Base-by-base conservation (phyloP, 92 coral and sea anemone genomes). In the Palythoa heliodiscus region DNA sequence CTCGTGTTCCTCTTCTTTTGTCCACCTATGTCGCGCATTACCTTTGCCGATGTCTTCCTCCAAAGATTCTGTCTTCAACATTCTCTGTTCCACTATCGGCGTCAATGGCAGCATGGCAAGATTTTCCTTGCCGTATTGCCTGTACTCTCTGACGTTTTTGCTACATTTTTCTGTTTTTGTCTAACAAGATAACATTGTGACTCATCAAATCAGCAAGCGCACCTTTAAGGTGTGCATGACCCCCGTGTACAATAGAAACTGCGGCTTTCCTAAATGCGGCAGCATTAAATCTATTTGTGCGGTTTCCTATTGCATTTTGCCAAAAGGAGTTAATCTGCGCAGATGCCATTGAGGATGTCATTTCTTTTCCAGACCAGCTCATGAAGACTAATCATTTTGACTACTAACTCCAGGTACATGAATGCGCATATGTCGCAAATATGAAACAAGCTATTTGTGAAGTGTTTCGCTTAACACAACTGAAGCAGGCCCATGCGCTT, bases 241-340 rank as follows among this genome's bases (percentile, higher is more conserved):
- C 39, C 39, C 3, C 35, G 37, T 66, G 71, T 39, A 20, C 71
- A 66, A 22, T 9, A 66, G 71, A 1, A 66, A 73, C 87, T 54
- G 90, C 77, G 25, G 90, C 90, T 87, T 87, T 87, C 19, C 89
- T 82, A 38, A 86, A 86, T 11, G 89, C 78, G 38, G 89, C 84
- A 4, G 89, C 89, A 50, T 86, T 86, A 7, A 86, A 68, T 61
- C 84, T 60, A 29, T 16, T 66, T 7, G 35, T 73, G 50, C 11
- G 40, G 17, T 73, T 87, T 14, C 87, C 87, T 37, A 40, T 64
- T 20, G 83, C 29, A 55, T 76, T 87, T 13, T 82, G 87, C 86
- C 91, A 85, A 66, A 75, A 89, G 53, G 76, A 85, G 71, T 85
- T 89, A 61, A 83, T 68, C 71, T 88, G 88, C 5, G 86, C 70